A percentile compares a stretch with the other conserved stretches of the same genome.
phyloP scores from a whole-genome alignment of 2,888 invertebrate genomes.

The Lithophane leautieri region DNA sequence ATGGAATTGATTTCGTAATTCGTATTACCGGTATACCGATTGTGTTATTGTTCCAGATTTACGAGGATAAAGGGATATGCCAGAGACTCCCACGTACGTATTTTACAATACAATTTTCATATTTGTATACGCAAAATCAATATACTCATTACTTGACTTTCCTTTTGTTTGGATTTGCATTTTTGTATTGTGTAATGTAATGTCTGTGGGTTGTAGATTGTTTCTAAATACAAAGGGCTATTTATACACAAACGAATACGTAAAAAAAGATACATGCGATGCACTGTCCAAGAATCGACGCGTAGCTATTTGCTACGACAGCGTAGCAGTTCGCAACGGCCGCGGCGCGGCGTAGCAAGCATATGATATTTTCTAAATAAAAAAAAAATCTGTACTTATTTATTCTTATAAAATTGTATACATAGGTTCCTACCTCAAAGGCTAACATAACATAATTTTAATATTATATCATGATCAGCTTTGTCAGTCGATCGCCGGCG shows the following conservation, averaged over 20 bases:
- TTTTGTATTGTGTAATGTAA: conserved; percentile 6
- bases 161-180: conserved; percentile 11
- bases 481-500: conserved; percentile 33
- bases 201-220: not conserved
- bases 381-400: no score
- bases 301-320: conserved; percentile 9
- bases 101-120: conserved; percentile 42
- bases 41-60: conserved; percentile 61
- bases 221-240: not conserved
- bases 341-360: conserved; percentile 35
- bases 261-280: not conserved
- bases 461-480: conserved; percentile 41
- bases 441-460: conserved; percentile 17
- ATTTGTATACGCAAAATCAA: conserved; percentile 47
- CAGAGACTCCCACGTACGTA: conserved; percentile 43
- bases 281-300: not conserved
- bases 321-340: conserved; percentile 24
- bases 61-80: conserved; percentile 50
- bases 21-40: conserved; percentile 60
- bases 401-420: not conserved
- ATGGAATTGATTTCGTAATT: conserved; percentile 69
- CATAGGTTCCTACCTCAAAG: not conserved
- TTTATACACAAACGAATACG: not conserved
- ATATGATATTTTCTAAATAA: not conserved
- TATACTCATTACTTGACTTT: conserved; percentile 36